Base-by-base conservation (phyloP, 1,140 invertebrate species). In the Hypothenemus hampei region DNA sequence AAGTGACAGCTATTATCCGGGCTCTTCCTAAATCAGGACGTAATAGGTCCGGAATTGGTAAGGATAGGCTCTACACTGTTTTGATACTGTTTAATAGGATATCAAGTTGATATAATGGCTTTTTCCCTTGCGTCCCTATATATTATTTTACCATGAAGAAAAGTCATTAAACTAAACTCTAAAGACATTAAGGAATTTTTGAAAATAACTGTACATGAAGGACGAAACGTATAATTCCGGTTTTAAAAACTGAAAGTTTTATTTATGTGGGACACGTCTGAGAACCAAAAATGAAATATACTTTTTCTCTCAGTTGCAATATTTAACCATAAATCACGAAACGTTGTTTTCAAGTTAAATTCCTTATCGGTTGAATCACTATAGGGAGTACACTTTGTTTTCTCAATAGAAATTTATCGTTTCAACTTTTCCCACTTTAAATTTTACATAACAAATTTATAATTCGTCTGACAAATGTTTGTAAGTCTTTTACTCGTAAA, bases 21-120 rank as follows among this genome's bases (percentile, higher is more conserved):
- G 36, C 33, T 40, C 36, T 51, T 51, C 36, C 48, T 51, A 51
- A 51, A 51, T 51, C 48, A 51, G 23, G 37, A 26, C 48, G 31
- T 51, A 51, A 40, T 51, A 51, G 48, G 37, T 51, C 48, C 36
- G 48, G 37, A 51, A 51, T 51, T 51, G 48, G 36, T 41, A 41
- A 51, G 48, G 48, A 51, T 51, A 39, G 47, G 47, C 47, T 39
- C 47, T 49, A 19, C 21, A 40, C 22, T 40, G 48, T 51, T 40
- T 51, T 51, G 48, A 51, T 41, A 41, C 23, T 22, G 36, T 51
- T 51, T 51, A 51, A 51, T 51, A 41, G 36, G 48, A 51, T 40
- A 51, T 41, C 41, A 51, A 41, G 48, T 51, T 51, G 48, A 51
- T 51, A 40, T 31, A 51, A 41, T 39, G 37, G 15, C 37, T 10